These are phyloP conservation scores for Naja naja DNA, from an alignment of 2,113 vertebrate genomes.

Conservation along the genomic window DNA sequence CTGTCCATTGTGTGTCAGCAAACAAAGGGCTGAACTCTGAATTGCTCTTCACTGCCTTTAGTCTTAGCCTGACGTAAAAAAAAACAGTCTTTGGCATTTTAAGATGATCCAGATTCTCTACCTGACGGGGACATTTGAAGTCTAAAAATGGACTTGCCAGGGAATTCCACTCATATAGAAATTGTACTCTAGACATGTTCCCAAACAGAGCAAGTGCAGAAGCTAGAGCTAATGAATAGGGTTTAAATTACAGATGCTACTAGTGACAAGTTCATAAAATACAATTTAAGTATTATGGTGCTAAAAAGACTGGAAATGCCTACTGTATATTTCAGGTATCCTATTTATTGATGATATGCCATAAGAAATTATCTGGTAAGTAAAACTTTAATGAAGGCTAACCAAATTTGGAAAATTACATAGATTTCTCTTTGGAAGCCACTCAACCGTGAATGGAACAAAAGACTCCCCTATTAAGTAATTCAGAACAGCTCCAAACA, in stretches of 20 bases:
- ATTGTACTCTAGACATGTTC: background rate
- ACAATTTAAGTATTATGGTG: background rate
- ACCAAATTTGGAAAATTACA: background rate
- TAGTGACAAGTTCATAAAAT: background rate
- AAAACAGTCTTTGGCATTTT: background rate
- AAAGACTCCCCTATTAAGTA: background rate
- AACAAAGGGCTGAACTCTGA: background rate
- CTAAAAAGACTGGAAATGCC: background rate
- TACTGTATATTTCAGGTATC: background rate
- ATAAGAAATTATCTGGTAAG: background rate
- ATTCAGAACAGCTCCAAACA: constrained; percentile 10
- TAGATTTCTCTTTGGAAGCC: background rate
- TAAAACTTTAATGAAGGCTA: constrained; percentile 24
- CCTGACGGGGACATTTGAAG: background rate
- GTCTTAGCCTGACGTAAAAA: background rate
- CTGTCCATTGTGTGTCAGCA: background rate
- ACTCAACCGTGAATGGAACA: constrained; percentile 2
- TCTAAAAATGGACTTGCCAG: background rate
- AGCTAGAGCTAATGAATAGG: background rate
- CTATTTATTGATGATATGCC: background rate
- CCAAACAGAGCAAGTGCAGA: background rate
- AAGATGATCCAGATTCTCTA: background rate
- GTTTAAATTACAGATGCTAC: background rate
- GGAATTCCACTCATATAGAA: background rate
- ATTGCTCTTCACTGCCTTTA: background rate